Evolutionary conservation across 2,888 invertebrate genomes (phyloP), one percentile per base, ranked within the genome.

Genomic region (Ochlodes sylvanus): DNA sequence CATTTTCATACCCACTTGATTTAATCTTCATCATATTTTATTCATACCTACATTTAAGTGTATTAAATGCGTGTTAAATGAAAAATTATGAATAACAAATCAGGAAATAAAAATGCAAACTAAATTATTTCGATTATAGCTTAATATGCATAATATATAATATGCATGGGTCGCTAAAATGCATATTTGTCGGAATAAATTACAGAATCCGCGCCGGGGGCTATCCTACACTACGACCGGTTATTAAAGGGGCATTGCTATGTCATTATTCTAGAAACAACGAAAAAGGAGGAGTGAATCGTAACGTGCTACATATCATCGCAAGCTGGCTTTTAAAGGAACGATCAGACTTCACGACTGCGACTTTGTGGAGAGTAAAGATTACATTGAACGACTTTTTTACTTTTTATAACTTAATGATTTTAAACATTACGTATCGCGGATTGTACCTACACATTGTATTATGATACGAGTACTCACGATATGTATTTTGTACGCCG

Each of bases 231-330:
- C 77, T 74, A 75, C 78, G 78, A 82, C 78, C 74, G 79, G 88
- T 91, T 90, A 91, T 92, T 91, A 91, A 91, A 88, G 83, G 79
- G 86, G 88, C 83, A 84, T 81, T 86, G 10, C 88, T 90, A 83
- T 92, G 92, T 91, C 90, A 92, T 92, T 92, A 92, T 86, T 87
- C 81, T 85, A 79, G 79, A 85, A 87, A 89, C 84, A 88, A 88
- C 86, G 87, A 89, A 90, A 79, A 77, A 87, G 89, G 85, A 86
- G 77, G 79, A 87, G 86, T 86, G 87, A 89, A 88, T 88, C 83
- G 89, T 90, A 87, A 87, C 86, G 81, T 83, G 87, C 90, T 80
- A 90, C 92, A 92, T 91, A 92, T 92, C 92, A 92, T 89, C 86
- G 85, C 72, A 84, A 88, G 87, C 89, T 89, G 89, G 91, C 88